Conservation (phyloP, 2,797 vertebrate species). For the Tarsius wallacei region DNA sequence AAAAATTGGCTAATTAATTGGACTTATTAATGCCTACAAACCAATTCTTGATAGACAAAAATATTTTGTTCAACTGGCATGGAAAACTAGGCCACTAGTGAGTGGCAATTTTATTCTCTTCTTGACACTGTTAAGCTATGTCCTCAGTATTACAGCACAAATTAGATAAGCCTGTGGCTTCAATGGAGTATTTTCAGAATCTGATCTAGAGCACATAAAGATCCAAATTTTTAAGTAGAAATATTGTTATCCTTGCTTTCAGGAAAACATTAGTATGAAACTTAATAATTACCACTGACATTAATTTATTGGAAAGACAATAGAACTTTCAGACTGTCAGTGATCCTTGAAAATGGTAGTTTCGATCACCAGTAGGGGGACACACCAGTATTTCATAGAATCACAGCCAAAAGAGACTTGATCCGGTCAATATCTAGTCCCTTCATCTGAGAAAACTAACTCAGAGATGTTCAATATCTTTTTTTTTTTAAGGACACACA, state of each 20-base stretch:
- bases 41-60: slow-evolving; percentile 3
- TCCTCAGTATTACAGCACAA: not conserved
- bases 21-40: not conserved
- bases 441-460: not conserved
- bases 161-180: not conserved
- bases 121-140: not conserved
- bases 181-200: slow-evolving; percentile 21
- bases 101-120: slow-evolving; percentile 6
- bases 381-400: not conserved
- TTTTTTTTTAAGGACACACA: not conserved
- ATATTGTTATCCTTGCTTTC: not conserved
- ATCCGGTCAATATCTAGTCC: not conserved
- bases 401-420: not conserved
- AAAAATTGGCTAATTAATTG: slow-evolving; percentile 1
- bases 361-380: not conserved
- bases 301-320: not conserved
- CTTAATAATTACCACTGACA: not conserved
- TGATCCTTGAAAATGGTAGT: not conserved
- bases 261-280: not conserved
- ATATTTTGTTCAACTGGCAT: not conserved
- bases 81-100: not conserved
- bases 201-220: not conserved
- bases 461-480: not conserved
- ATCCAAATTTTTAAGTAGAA: not conserved
- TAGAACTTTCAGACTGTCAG: not conserved